Evolutionary conservation across 2,888 invertebrate species (phyloP).

Genomic region (Steinernema hermaphroditum): DNA sequence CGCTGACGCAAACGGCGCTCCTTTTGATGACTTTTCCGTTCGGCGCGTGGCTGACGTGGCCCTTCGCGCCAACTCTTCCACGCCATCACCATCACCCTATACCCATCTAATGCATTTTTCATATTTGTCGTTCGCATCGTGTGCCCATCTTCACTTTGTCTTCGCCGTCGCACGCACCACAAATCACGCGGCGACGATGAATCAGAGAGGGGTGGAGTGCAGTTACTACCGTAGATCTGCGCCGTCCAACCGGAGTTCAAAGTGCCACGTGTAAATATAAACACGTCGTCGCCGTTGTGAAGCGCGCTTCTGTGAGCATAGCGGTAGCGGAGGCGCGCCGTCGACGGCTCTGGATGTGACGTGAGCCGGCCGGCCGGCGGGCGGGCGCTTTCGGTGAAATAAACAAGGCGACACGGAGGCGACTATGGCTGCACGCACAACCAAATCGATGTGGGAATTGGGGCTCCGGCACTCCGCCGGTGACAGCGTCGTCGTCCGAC

Average conservation of each 20-base stretch:
- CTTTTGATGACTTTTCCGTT: not conserved
- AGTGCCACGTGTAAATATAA: slow-evolving; percentile 13
- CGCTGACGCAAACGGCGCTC: not conserved
- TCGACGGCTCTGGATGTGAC: not conserved
- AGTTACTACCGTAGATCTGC: not conserved
- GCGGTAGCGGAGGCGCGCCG: too few species aligned
- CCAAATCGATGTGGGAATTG: slow-evolving; percentile 28
- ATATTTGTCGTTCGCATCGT: not conserved
- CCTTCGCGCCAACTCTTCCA: not conserved
- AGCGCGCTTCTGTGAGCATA: not conserved
- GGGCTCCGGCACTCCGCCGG: not conserved
- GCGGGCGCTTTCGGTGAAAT: not conserved
- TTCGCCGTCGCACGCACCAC: too few species aligned
- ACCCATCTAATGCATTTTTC: not conserved
- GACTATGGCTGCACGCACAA: not conserved
- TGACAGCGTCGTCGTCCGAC: not conserved
- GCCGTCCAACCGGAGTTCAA: not conserved
- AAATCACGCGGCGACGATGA: too few species aligned
- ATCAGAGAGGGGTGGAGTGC: too few species aligned
- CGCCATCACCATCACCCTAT: not conserved
- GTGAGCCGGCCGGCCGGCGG: not conserved
- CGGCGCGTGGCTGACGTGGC: slow-evolving; percentile 8
- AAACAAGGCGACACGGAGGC: slow-evolving; percentile 12
- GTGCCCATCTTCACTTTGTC: too few species aligned
- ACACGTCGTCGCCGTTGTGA: not conserved